Evolutionary conservation across 2,113 vertebrate genomes (phyloP), one percentile per base, ranked within the genome.

Genomic region (Paramisgurnus dabryanus): DNA sequence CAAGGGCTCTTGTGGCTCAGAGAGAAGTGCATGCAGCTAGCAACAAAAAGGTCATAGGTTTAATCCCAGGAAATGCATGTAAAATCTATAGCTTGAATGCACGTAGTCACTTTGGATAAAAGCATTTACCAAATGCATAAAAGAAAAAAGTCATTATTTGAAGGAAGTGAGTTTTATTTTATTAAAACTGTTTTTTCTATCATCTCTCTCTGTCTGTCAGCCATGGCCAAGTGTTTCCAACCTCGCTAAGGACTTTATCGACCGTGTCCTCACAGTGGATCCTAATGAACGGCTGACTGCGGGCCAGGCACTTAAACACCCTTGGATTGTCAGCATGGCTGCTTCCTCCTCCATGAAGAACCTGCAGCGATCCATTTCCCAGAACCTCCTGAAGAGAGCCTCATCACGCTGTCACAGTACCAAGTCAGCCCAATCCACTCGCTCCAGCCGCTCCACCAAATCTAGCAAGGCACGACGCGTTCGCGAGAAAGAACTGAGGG

Each of bases 271-370:
- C 53, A 98, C 95, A 0, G 97, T 98, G 92, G 98, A 99, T 84
- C 95, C 96, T 45, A 89, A 91, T 0, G 94, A 96, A 88, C 93
- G 98, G 61, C 94, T 99, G 90, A 95, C 95, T 0, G 97, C 97
- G 0, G 92, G 96, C 1, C 98, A 98, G 90, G 96, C 98, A 69
- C 89, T 99, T 78, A 98, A 97, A 88, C 98, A 98, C 87, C 98
- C 98, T 0, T 99, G 98, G 98, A 90, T 99, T 15, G 93, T 98
- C 85, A 99, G 95, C 93, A 98, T 98, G 98, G 98, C 98, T 3
- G 97, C 97, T 34, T 94, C 96, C 4, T 99, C 97, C 15, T 97
- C 97, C 87, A 97, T 98, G 96, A 99, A 98, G 93, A 99, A 99
- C 89, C 92, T 99, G 6, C 98, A 99, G 87, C 94, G 97, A 53